These are phyloP conservation scores for Sebastes hubbsi DNA, from an alignment of 2,797 vertebrate genomes.

Conservation along the genomic window DNA sequence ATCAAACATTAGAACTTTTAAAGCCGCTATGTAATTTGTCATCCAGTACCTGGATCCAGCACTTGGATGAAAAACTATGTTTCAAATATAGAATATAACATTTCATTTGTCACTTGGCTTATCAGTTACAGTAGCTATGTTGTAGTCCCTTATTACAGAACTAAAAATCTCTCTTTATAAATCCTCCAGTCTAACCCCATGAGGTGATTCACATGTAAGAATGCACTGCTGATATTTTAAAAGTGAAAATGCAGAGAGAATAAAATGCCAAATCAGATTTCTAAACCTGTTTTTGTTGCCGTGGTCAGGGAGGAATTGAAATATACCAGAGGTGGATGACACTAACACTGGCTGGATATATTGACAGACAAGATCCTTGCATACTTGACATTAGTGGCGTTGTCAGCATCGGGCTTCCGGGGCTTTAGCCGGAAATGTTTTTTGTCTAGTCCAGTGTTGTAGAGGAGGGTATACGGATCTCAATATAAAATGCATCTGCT, in stretches of 20 bases:
- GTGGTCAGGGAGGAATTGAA: not conserved
- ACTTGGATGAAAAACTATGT: not conserved
- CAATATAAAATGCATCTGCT: rapidly evolving
- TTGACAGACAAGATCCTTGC: too few species aligned
- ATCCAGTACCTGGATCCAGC: not conserved
- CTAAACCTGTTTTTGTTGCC: not conserved
- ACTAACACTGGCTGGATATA: too few species aligned
- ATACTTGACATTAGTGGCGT: too few species aligned
- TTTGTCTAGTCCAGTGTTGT: too few species aligned
- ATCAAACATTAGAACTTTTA: not conserved
- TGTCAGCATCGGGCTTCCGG: too few species aligned
- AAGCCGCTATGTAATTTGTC: not conserved
- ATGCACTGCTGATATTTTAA: not conserved
- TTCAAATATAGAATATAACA: not conserved
- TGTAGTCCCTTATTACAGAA: not conserved
- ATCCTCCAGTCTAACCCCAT: not conserved
- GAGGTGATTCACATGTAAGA: not conserved
- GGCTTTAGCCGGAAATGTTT: too few species aligned
- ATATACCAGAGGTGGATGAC: too few species aligned
- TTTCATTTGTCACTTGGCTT: not conserved
- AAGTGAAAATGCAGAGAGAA: not conserved
- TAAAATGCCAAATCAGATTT: not conserved
- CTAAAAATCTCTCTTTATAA: not conserved
- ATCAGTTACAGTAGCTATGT: not conserved
- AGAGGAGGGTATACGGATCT: too few species aligned